These are phyloP conservation scores for Semotilus atromaculatus DNA, from an alignment of 2,797 vertebrate species.

Conservation along the genomic window DNA sequence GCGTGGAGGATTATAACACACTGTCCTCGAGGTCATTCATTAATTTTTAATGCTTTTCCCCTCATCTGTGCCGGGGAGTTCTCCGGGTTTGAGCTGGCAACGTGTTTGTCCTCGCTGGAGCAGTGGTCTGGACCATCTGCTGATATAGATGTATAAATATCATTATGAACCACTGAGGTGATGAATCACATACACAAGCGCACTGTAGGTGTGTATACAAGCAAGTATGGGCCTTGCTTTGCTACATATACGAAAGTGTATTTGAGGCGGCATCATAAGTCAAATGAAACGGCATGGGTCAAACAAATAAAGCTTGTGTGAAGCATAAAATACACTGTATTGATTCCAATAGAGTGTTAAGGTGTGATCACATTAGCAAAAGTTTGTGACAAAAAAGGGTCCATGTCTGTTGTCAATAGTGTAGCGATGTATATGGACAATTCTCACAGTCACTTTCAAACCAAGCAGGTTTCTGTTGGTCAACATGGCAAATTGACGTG, in stretches of 20 bases:
- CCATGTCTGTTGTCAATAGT: neutral
- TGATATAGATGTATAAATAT: constrained; percentile 47
- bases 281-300: neutral
- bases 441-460: neutral
- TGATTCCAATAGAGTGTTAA: neutral
- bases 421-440: neutral
- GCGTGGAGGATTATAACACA: constrained; percentile 44
- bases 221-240: neutral
- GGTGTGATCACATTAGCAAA: neutral
- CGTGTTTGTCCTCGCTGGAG: constrained; percentile 27
- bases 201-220: neutral
- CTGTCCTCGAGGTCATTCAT: constrained; percentile 48
- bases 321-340: neutral
- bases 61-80: constrained; percentile 39
- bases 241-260: neutral
- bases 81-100: constrained; percentile 41
- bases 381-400: neutral
- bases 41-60: constrained; percentile 55
- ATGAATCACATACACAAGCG: neutral
- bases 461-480: neutral
- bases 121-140: constrained; percentile 46
- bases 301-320: neutral
- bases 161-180: constrained; percentile 19
- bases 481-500: neutral
- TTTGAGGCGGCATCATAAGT: neutral